Conservation (phyloP, 2,888 invertebrate genomes). For the Orthosia gracilis region DNA sequence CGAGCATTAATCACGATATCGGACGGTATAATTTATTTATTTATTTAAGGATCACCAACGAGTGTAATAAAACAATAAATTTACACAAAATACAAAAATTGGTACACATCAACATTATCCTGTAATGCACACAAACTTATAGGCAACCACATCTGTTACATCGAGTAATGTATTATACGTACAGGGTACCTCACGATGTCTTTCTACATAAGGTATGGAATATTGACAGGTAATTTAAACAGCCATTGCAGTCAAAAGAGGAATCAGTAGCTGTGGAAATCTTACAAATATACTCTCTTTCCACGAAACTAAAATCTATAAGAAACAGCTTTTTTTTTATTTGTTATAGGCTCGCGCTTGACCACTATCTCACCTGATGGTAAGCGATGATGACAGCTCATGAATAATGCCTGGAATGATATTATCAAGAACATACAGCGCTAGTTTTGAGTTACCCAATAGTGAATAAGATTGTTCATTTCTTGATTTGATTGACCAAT, state of each 20-base stretch:
- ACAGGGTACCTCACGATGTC: not conserved
- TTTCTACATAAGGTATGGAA: not conserved
- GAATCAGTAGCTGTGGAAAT: too few species aligned
- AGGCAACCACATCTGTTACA: too few species aligned
- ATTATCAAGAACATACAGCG: slow-evolving; percentile 62
- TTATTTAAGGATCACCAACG: too few species aligned
- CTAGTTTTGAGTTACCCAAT: slow-evolving; percentile 51
- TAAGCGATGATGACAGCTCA: too few species aligned
- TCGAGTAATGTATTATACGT: too few species aligned
- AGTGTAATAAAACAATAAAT: too few species aligned
- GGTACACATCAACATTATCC: too few species aligned
- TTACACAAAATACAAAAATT: too few species aligned
- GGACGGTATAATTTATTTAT: not conserved
- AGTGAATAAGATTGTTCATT: slow-evolving; percentile 65
- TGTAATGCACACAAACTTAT: too few species aligned
- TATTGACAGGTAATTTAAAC: not conserved
- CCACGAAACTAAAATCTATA: not conserved
- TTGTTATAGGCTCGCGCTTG: too few species aligned
- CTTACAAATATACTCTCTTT: slow-evolving; percentile 2
- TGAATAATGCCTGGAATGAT: slow-evolving; percentile 64
- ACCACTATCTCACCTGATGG: too few species aligned
- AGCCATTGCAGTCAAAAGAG: not conserved
- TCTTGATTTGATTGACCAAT: slow-evolving; percentile 69
- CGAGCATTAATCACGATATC: not conserved
- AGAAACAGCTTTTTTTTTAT: too few species aligned